phyloP scores from a whole-genome alignment of 2,113 vertebrate species.

The Anser cygnoides region DNA sequence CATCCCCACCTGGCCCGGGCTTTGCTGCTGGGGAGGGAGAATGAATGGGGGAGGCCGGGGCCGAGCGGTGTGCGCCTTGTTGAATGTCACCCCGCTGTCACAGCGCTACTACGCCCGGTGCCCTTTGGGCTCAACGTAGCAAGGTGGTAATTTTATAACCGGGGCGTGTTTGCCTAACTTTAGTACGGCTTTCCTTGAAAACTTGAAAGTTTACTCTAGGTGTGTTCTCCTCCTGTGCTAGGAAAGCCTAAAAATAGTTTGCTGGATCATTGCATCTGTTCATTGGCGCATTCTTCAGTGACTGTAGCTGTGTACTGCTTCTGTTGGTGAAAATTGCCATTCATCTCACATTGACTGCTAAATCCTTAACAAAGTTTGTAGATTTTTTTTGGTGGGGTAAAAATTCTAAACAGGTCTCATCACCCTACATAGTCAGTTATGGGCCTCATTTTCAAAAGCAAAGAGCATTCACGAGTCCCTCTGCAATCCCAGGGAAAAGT shows the following conservation, averaged over 20 bases:
- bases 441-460: background rate
- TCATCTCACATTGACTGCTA: background rate
- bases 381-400: background rate
- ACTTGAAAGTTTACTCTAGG: background rate
- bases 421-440: accelerated
- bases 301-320: background rate
- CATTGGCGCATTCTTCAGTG: background rate
- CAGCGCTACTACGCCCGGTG: too few relatives aligned
- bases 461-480: background rate
- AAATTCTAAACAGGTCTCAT: background rate
- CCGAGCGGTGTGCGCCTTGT: too few relatives aligned
- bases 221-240: background rate
- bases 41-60: too few relatives aligned
- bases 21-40: too few relatives aligned
- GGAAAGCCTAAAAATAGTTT: background rate
- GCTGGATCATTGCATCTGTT: background rate
- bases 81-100: too few relatives aligned
- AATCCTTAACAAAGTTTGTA: background rate
- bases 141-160: background rate
- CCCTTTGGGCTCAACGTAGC: too few relatives aligned
- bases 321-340: background rate
- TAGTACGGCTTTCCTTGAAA: background rate
- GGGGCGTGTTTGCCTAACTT: background rate
- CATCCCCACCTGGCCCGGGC: too few relatives aligned
- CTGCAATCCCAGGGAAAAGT: background rate